These are phyloP conservation scores for Aporophyla nigra DNA, from an alignment of 2,888 invertebrate genomes.

Conservation along the genomic window DNA sequence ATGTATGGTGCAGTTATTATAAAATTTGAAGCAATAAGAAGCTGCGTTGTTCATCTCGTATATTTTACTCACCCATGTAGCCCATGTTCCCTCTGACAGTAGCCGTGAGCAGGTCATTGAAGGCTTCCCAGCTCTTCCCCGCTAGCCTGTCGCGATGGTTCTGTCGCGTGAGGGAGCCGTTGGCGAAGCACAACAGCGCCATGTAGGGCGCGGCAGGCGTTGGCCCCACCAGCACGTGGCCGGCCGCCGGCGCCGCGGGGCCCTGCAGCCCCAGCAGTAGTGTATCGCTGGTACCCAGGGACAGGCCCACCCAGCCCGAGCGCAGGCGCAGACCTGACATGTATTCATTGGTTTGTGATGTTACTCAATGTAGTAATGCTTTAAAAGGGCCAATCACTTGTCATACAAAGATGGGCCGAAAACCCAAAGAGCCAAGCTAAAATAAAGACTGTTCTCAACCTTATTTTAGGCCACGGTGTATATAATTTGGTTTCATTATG, in stretches of 20 bases:
- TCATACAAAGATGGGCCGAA: no score
- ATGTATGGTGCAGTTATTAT: background rate
- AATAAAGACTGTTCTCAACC: no score
- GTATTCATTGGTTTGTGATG: no score
- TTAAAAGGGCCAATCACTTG: no score
- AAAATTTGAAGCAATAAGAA: background rate
- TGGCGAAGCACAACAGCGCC: constrained; percentile 97
- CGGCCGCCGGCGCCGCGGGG: constrained; percentile 93
- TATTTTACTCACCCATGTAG: constrained; percentile 93
- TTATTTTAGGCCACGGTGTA: no score
- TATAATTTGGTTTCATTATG: no score
- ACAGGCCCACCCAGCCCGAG: constrained; percentile 96
- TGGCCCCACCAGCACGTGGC: constrained; percentile 97
- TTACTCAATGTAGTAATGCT: no score
- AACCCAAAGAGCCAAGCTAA: no score
- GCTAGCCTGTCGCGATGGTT: constrained; percentile 94
- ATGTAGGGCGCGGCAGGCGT: constrained; percentile 94
- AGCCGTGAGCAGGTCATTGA: constrained; percentile 94
- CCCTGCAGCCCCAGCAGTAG: constrained; percentile 94
- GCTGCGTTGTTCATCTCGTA: background rate
- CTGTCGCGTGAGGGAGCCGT: constrained; percentile 98
- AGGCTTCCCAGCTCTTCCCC: constrained; percentile 95
- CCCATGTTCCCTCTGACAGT: constrained; percentile 98
- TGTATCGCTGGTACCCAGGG: constrained; percentile 98
- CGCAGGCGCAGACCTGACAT: constrained; percentile 94